These are phyloP conservation scores for Lumbricus terrestris DNA, from an alignment of 2,888 invertebrate species.

Conservation along the genomic window DNA sequence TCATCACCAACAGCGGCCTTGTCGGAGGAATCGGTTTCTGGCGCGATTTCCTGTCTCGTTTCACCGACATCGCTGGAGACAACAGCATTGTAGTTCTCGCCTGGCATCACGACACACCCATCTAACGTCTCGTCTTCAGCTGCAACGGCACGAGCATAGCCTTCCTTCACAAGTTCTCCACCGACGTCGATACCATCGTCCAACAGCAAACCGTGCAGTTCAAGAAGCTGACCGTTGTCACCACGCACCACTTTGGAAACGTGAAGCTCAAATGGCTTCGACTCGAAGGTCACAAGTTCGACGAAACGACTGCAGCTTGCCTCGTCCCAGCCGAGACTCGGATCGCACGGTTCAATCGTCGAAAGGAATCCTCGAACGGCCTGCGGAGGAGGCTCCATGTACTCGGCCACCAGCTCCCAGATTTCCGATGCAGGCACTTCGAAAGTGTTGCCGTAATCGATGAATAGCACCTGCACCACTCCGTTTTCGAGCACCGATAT, in stretches of 20 bases:
- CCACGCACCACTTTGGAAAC: neutral
- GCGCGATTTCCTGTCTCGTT: neutral
- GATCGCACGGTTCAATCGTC: neutral
- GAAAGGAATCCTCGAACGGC: neutral
- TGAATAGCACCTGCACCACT: slow-evolving; percentile 27
- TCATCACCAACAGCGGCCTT: neutral
- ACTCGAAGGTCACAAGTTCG: neutral
- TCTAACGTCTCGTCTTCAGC: neutral
- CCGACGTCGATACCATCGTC: neutral
- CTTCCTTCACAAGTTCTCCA: neutral
- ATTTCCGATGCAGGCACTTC: slow-evolving; percentile 8
- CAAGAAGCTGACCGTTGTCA: neutral
- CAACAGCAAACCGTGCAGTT: slow-evolving; percentile 7
- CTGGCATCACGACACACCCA: neutral
- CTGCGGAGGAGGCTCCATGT: neutral
- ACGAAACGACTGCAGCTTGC: neutral
- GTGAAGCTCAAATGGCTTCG: neutral
- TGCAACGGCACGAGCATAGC: neutral
- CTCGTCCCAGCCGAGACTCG: neutral
- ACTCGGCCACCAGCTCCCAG: neutral
- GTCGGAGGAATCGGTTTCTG: neutral
- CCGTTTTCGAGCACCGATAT: slow-evolving; percentile 26
- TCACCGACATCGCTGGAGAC: neutral
- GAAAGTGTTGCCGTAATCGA: slow-evolving; percentile 52
- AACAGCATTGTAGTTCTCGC: neutral